Evolutionary conservation across 2,113 vertebrate genomes (phyloP).

Genomic region (Catharus fuscescens): DNA sequence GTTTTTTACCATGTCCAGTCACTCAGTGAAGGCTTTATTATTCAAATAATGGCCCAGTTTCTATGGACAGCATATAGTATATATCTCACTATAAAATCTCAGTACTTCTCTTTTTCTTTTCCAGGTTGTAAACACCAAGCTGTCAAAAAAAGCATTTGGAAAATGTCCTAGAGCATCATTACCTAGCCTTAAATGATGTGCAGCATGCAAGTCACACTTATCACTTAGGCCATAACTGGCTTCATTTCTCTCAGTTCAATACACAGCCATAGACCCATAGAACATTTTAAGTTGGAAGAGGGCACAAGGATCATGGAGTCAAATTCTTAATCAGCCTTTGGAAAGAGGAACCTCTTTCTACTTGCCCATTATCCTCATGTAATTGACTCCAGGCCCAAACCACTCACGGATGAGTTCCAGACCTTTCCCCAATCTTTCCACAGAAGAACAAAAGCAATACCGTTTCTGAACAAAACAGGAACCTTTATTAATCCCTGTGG

Average conservation of each 20-base stretch:
- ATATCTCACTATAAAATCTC: neutral
- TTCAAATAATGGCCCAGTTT: neutral
- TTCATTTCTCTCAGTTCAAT: neutral
- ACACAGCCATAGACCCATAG: neutral
- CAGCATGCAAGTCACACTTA: neutral
- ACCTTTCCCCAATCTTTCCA: neutral
- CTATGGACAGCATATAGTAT: neutral
- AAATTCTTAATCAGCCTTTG: neutral
- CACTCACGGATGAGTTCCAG: neutral
- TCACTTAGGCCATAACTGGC: neutral
- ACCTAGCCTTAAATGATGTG: neutral
- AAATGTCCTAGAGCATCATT: neutral
- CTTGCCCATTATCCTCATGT: neutral
- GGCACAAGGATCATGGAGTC: neutral
- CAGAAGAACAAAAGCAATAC: neutral
- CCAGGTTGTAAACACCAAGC: neutral
- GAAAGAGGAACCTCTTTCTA: neutral
- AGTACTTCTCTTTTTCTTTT: neutral
- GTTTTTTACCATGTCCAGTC: neutral
- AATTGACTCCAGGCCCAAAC: neutral
- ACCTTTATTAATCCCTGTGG: constrained; percentile 29
- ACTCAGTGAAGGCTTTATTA: neutral
- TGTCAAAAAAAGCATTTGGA: neutral
- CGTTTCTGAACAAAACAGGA: neutral
- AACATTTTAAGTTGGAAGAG: neutral